These are phyloP conservation scores for Polydrusus pterygomalis DNA, from an alignment of 2,888 invertebrate species.

Conservation along the genomic window DNA sequence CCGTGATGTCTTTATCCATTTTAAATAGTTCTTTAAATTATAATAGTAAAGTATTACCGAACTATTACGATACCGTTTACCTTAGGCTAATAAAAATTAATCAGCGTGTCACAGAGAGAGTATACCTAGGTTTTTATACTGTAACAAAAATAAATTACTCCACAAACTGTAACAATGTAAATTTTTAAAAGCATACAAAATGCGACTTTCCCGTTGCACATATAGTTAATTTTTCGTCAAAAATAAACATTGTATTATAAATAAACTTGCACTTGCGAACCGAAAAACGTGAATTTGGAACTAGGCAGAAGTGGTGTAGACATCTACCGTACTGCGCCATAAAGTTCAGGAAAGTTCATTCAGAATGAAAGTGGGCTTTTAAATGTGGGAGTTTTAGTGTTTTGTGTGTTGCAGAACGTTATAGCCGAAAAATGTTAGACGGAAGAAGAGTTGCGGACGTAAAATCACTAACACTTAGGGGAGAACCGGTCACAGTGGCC, in stretches of 20 bases:
- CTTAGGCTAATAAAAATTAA: no score
- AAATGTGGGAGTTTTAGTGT: constrained; percentile 38
- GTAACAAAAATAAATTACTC: no score
- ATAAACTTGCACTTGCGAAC: constrained; percentile 25
- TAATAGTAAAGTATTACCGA: no score
- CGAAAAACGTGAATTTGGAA: constrained; percentile 27
- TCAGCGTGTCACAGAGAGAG: no score
- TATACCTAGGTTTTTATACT: no score
- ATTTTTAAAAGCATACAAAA: neutral
- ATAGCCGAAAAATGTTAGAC: neutral
- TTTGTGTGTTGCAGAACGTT: constrained; percentile 27
- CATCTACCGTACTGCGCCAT: constrained; percentile 33
- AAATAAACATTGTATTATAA: constrained; percentile 33
- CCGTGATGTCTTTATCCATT: constrained; percentile 7
- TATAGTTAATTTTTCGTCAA: neutral
- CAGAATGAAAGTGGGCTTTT: constrained; percentile 30
- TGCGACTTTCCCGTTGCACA: neutral
- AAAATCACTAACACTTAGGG: no score
- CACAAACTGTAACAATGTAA: neutral
- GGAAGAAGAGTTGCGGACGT: no score
- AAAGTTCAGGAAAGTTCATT: constrained; percentile 44
- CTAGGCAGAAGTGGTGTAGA: constrained; percentile 27
- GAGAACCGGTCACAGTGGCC: no score
- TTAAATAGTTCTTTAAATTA: no score
- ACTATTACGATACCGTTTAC: neutral